Evolutionary conservation across 2,797 vertebrate genomes (phyloP), one percentile per base, ranked within the genome.

Genomic region (Ctenopoma multispine): DNA sequence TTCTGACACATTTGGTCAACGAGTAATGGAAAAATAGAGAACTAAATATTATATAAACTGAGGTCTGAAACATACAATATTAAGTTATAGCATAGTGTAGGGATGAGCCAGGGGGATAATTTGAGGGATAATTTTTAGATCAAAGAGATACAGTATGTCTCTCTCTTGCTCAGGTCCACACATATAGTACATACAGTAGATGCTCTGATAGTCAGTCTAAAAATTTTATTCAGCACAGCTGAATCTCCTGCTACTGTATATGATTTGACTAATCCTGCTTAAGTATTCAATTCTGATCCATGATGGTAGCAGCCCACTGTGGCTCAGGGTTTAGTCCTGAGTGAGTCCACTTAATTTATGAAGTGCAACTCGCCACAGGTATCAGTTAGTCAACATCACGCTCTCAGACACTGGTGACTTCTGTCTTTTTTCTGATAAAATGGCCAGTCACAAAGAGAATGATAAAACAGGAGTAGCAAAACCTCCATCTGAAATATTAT

Each of bases 261-360:
- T 14, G 1, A 10, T 31, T 31, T 31, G 29, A 31, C 29, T 31
- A 14, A 41, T 18, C 6, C 6, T 7, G 17, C 6, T n/a, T 9
- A 20, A 20, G 46, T 1, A 2, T 49, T 56, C 0, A 12, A n/a
- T 38, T 23, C 54, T 50, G 27, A 79, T 34, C 27, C 17, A 62
- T 24, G n/a, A 55, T 18, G 7, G 47, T 34, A 50, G 17, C 11
- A 55, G 46, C 0, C 23, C 14, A 17, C 20, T 27, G 15, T 59
- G 60, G 48, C 43, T 64, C 34, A 15, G 14, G 38, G 23, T 62
- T 62, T 66, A 41, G 57, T 20, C 47, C 44, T 21, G 38, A 60
- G 29, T 21, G 49, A 59, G 54, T 54, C 43, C 48, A 50, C 54
- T 73, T 38, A 38, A 56, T 46, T 56, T 73, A 46, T 65, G n/a